Evolutionary conservation across 2,113 vertebrate species (phyloP).

Genomic region (Columba janthina): DNA sequence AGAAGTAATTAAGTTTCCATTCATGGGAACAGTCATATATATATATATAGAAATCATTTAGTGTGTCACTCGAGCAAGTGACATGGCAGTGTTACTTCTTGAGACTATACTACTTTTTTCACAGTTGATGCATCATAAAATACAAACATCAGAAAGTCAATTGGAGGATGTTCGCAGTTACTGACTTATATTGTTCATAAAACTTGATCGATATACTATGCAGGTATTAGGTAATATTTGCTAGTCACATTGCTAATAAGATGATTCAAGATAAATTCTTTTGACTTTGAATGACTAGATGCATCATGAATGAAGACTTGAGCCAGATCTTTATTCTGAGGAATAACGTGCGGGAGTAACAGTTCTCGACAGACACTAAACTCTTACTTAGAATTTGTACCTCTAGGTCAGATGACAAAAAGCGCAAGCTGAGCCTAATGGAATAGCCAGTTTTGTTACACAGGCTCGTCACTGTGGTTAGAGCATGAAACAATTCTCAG

Average conservation of each 20-base stretch:
- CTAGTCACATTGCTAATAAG: not conserved
- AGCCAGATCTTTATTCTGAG: not conserved
- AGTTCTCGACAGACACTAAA: not conserved
- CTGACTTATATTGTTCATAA: not conserved
- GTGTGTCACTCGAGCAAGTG: not conserved
- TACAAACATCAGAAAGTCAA: not conserved
- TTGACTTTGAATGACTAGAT: conserved; percentile 2
- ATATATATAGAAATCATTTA: not conserved
- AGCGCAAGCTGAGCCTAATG: not conserved
- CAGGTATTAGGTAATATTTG: conserved; percentile 20
- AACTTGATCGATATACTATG: not conserved
- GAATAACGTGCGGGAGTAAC: not conserved
- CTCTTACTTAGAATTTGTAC: not conserved
- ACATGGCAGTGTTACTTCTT: not conserved
- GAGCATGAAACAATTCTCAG: not conserved
- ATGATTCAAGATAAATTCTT: conserved; percentile 1
- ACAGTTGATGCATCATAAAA: not conserved
- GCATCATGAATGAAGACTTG: not conserved
- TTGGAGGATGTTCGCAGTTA: not conserved
- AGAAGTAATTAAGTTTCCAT: not conserved
- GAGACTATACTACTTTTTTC: not conserved
- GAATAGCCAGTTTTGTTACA: not conserved
- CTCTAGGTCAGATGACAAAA: conserved; percentile 10
- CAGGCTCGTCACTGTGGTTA: conserved; percentile 40
- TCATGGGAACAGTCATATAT: not conserved